These are phyloP conservation scores for Aphidius gifuensis DNA, from an alignment of 1,140 invertebrate species.

Conservation along the genomic window DNA sequence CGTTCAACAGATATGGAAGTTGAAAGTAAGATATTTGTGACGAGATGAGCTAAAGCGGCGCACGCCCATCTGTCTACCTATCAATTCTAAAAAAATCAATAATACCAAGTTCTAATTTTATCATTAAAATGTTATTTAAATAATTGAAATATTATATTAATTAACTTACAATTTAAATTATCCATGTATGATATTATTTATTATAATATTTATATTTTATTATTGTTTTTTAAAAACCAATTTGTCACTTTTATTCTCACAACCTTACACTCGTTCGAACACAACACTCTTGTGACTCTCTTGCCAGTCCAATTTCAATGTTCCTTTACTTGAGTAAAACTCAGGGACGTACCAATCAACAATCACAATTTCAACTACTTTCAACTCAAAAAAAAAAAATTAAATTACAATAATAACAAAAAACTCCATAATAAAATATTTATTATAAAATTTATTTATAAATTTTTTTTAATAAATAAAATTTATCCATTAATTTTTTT, in stretches of 20 bases:
- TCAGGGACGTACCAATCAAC: slow-evolving; percentile 14
- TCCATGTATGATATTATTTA: slow-evolving; percentile 18
- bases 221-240: slow-evolving; percentile 17
- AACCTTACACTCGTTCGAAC: slow-evolving; percentile 23
- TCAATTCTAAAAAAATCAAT: slow-evolving; percentile 19
- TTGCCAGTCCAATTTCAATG: slow-evolving; percentile 19
- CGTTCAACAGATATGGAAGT: slow-evolving; percentile 19
- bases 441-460: not conserved
- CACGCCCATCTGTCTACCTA: slow-evolving; percentile 22
- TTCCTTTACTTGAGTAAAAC: slow-evolving; percentile 6
- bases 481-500: too few species aligned
- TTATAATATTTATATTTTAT: slow-evolving; percentile 8
- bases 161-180: slow-evolving; percentile 23
- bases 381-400: not conserved
- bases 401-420: not conserved
- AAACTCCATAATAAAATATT: too few species aligned
- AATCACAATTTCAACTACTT: too few species aligned
- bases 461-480: too few species aligned
- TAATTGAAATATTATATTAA: not conserved
- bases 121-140: not conserved
- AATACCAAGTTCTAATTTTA: slow-evolving; percentile 6
- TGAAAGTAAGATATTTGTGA: not conserved
- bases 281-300: slow-evolving; percentile 28
- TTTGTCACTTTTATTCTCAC: slow-evolving; percentile 26
- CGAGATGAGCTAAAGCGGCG: slow-evolving; percentile 18